Evolutionary conservation across 1,140 invertebrate species (phyloP).

Genomic region (Cyclargus thomasi): DNA sequence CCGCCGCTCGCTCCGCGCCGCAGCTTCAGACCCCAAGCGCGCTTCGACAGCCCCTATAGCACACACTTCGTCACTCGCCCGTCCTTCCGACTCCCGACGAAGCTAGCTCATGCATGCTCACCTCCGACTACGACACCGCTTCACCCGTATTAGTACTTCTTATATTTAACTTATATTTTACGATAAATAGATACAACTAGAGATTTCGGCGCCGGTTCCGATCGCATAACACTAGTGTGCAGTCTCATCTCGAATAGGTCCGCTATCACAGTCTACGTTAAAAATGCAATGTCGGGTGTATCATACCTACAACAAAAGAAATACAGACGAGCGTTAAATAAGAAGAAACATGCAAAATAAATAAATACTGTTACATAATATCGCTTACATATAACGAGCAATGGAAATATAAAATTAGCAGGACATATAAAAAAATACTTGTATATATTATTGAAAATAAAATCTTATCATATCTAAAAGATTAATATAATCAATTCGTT

Average conservation of each 20-base stretch:
- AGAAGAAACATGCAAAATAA: slow-evolving; percentile 51
- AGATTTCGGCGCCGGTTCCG: slow-evolving; percentile 40
- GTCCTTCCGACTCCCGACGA: slow-evolving; percentile 6
- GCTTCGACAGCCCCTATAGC: slow-evolving; percentile 60
- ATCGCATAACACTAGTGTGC: slow-evolving; percentile 54
- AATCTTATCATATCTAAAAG: neutral
- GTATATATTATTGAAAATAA: neutral
- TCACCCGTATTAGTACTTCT: slow-evolving; percentile 26
- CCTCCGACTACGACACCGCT: slow-evolving; percentile 32
- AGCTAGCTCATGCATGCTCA: slow-evolving; percentile 64
- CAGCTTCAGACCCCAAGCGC: slow-evolving; percentile 76
- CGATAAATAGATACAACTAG: slow-evolving; percentile 49
- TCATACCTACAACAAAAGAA: slow-evolving; percentile 74
- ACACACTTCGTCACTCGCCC: slow-evolving; percentile 32
- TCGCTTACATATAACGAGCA: slow-evolving; percentile 10
- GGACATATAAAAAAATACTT: neutral
- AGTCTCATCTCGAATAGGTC: slow-evolving; percentile 48
- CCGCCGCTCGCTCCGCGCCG: slow-evolving; percentile 54
- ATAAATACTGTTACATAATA: slow-evolving; percentile 24
- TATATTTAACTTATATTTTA: slow-evolving; percentile 44
- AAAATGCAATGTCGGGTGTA: slow-evolving; percentile 63
- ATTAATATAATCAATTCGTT: neutral
- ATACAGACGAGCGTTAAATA: slow-evolving; percentile 63
- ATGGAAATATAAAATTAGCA: slow-evolving; percentile 5
- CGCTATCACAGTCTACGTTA: slow-evolving; percentile 69